Percentiles rank a stretch among this genome's conserved stretches.
Conservation (phyloP, 2,888 invertebrate genomes). For the Caenorhabditis drosophilae region DNA sequence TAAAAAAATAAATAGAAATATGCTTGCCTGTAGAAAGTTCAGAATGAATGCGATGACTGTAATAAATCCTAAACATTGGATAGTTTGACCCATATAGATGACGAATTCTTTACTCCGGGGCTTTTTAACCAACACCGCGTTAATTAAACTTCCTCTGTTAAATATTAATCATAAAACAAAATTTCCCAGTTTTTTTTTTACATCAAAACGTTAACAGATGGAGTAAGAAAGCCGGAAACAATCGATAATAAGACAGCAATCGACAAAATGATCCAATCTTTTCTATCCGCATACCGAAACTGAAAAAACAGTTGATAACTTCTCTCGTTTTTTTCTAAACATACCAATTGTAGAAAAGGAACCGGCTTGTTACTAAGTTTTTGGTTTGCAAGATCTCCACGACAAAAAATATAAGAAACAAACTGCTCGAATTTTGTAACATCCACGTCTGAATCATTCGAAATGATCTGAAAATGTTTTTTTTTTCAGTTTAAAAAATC, state of each 20-base stretch:
- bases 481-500: no score
- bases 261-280: conserved; percentile 44
- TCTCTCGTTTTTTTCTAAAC: no score
- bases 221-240: conserved; percentile 49
- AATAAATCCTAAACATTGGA: no score
- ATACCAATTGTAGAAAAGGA: conserved; percentile 41
- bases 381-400: conserved; percentile 46
- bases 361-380: conserved; percentile 42
- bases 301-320: no score
- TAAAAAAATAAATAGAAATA: no score
- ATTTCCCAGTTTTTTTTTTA: no score
- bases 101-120: conserved; percentile 45
- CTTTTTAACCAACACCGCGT: conserved; percentile 46
- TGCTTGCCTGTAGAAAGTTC: no score
- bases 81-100: conserved; percentile 42
- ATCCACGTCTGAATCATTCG: no score
- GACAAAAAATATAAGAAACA: no score
- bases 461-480: no score
- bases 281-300: conserved; percentile 50
- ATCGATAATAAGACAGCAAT: conserved; percentile 43
- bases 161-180: background rate
- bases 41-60: no score
- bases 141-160: conserved; percentile 49
- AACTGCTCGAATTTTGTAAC: no score
- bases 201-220: conserved; percentile 52